Percentiles rank a stretch among this genome's conserved stretches.
These are phyloP conservation scores for Drosophila busckii DNA, from an alignment of 1,140 invertebrate species.

Conservation along the genomic window DNA sequence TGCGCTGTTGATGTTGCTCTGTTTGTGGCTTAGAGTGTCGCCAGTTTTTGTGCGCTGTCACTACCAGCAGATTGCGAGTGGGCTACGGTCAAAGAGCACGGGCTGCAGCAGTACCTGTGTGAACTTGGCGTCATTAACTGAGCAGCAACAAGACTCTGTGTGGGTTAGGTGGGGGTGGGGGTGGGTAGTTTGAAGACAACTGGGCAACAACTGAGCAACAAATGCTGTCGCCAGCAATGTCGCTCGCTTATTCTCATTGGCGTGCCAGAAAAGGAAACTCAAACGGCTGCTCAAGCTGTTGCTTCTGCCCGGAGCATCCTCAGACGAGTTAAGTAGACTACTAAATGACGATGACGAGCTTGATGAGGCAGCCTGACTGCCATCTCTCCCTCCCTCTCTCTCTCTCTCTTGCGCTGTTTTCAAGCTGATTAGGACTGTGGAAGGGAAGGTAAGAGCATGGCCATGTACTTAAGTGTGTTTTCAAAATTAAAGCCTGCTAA, in stretches of 20 bases:
- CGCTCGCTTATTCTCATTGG: slow-evolving; percentile 9
- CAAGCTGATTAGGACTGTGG: not conserved
- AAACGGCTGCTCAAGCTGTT: slow-evolving; percentile 63
- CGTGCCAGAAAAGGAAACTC: slow-evolving; percentile 48
- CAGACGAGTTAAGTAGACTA: slow-evolving; percentile 75
- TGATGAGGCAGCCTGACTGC: slow-evolving; percentile 10
- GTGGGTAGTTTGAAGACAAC: too few species aligned
- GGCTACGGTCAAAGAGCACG: slow-evolving; percentile 43
- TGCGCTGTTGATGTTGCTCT: slow-evolving; percentile 16
- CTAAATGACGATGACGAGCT: slow-evolving; percentile 64
- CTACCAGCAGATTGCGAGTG: slow-evolving; percentile 46
- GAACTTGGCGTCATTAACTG: slow-evolving; percentile 59
- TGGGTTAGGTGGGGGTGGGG: too few species aligned
- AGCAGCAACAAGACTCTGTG: slow-evolving; percentile 6
- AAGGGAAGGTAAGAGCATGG: not conserved
- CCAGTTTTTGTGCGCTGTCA: slow-evolving; percentile 46
- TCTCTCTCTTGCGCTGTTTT: slow-evolving; percentile 19
- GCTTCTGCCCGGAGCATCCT: slow-evolving; percentile 54
- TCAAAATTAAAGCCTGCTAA: slow-evolving; percentile 75
- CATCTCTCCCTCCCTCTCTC: slow-evolving; percentile 2
- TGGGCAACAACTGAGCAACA: slow-evolving; percentile 33
- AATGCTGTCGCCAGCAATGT: slow-evolving; percentile 54
- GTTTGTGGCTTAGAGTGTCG: slow-evolving; percentile 21
- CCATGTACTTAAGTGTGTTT: slow-evolving; percentile 69
- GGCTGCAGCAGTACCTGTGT: slow-evolving; percentile 43